These are phyloP conservation scores for Synaphobranchus kaupii DNA, from an alignment of 2,797 vertebrate genomes.

Conservation along the genomic window DNA sequence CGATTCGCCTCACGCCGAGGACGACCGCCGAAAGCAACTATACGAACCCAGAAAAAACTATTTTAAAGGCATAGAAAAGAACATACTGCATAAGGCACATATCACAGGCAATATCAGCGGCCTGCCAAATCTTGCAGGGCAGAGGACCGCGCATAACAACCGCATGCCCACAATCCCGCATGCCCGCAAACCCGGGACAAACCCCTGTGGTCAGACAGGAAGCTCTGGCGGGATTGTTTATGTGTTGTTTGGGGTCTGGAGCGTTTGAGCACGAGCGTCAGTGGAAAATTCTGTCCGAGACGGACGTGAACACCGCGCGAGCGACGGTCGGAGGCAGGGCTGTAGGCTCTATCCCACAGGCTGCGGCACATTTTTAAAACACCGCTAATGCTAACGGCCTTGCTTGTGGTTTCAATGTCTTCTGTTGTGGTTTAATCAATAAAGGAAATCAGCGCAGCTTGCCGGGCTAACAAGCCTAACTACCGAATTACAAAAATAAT, in stretches of 20 bases:
- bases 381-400: background rate
- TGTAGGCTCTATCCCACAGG: no score
- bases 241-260: constrained; percentile 4
- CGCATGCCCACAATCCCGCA: background rate
- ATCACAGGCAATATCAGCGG: background rate
- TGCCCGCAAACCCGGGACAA: background rate
- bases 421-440: background rate
- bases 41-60: background rate
- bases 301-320: background rate
- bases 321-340: background rate
- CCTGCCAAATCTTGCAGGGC: background rate
- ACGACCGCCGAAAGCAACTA: background rate
- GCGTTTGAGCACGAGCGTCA: background rate
- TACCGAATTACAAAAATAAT: background rate
- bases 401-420: background rate
- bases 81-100: background rate
- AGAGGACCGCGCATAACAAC: background rate
- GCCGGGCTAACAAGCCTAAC: background rate
- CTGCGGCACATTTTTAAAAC: background rate
- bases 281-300: constrained; percentile 17
- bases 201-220: background rate
- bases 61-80: background rate
- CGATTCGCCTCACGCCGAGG: background rate
- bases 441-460: background rate
- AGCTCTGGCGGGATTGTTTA: background rate